Evolutionary conservation across 2,888 invertebrate species (phyloP).

Genomic region (Ptychoptera contaminata): DNA sequence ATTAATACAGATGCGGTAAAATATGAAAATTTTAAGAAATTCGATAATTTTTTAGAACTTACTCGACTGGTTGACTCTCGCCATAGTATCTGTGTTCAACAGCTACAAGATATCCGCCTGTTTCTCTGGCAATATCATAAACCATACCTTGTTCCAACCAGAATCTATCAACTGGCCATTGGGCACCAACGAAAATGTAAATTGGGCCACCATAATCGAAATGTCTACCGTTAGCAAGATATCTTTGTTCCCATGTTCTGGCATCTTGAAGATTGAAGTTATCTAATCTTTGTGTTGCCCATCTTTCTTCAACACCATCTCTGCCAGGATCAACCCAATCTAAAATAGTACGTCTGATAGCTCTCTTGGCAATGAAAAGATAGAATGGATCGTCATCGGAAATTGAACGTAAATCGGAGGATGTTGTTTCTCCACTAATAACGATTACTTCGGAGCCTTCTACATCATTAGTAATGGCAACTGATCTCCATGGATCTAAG

Average conservation of each 20-base stretch:
- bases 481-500: constrained; percentile 33
- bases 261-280: constrained; percentile 39
- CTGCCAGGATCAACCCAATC: too few species aligned
- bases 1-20: too few species aligned
- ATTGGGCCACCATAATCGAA: constrained; percentile 33
- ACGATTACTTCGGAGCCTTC: background rate
- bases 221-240: constrained; percentile 28
- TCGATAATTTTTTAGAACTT: constrained; percentile 14
- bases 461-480: constrained; percentile 23
- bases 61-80: constrained; percentile 44
- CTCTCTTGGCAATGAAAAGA: too few species aligned
- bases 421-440: too few species aligned
- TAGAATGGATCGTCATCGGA: too few species aligned
- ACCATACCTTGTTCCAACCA: constrained; percentile 41
- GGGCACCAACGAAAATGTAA: constrained; percentile 50
- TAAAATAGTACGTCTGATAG: too few species aligned
- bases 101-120: constrained; percentile 43
- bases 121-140: constrained; percentile 33
- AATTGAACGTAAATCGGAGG: too few species aligned
- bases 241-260: constrained; percentile 36
- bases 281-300: constrained; percentile 39
- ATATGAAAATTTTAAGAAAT: too few species aligned
- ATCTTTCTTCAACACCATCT: constrained; percentile 13
- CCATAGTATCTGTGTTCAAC: constrained; percentile 67
- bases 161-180: constrained; percentile 41